Evolutionary conservation across 2,888 invertebrate species (phyloP), one percentile per base, ranked within the genome.

Genomic region (Rambutsinella grinnellia): DNA sequence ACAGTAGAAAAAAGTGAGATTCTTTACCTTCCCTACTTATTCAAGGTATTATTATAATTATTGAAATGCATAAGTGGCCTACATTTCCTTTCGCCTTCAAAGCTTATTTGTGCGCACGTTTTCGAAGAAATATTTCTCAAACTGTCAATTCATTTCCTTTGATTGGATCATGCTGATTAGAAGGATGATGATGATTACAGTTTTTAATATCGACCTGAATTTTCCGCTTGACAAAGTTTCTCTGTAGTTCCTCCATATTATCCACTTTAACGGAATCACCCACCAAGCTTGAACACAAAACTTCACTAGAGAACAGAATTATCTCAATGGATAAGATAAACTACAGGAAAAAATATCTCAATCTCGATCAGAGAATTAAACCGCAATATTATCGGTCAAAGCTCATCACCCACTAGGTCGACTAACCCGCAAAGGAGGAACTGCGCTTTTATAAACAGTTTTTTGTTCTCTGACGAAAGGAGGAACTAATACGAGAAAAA

Each of bases 61-160:
- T 24, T 56, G 23, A 6, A 23, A 56, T 36, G 36, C 36, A 36
- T 36, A 36, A 44, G 8, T 58, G 17, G n/a, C 61, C 49, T 44
- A 53, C 10, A 61, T 46, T 61, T 26, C 47, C 19, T 47, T 61
- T 46, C 46, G 47, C 49, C 47, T 47, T 61, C 36, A 36, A 36
- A 13, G 36, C 36, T 8, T 8, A 36, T 5, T 36, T 13, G 36
- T 36, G 36, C 36, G 36, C 6, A 8, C 36, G n/a, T n/a, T n/a
- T n/a, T n/a, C n/a, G n/a, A n/a, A n/a, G 36, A 36, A 36, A 36
- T 36, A 13, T 36, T 36, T 36, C 5, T 13, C 13, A 36, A 71
- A 71, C 62, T 58, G 63, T 51, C 63, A 62, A 65, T 71, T 63
- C 65, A 71, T 71, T 63, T 51, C 62, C 47, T 57, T 58, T 51